Evolutionary conservation across 2,888 invertebrate genomes (phyloP).

Genomic region (Thymelicus sylvestris): DNA sequence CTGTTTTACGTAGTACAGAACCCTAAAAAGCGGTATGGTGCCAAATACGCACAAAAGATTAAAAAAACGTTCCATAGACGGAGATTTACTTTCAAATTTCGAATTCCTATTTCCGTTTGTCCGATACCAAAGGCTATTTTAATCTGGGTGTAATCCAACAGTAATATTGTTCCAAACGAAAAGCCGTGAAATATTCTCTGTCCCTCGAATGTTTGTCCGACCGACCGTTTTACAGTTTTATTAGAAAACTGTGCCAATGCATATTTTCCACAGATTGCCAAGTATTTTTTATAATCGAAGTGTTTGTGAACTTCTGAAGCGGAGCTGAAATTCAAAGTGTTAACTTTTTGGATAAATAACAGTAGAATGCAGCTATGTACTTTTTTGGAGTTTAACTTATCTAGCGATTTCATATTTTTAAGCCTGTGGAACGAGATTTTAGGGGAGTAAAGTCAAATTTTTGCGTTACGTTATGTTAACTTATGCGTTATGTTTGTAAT

Average conservation of each 20-base stretch:
- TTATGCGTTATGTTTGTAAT: no score
- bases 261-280: constrained; percentile 15
- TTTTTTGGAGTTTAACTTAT: no score
- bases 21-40: no score
- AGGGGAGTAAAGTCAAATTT: no score
- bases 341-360: not conserved
- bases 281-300: constrained; percentile 11
- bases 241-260: constrained; percentile 37
- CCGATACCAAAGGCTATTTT: constrained; percentile 28
- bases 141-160: constrained; percentile 36
- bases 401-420: no score
- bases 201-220: constrained; percentile 24
- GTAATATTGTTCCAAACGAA: constrained; percentile 30
- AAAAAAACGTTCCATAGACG: not conserved
- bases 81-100: constrained; percentile 14
- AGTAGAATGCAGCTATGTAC: no score
- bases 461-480: no score
- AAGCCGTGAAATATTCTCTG: constrained; percentile 24
- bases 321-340: not conserved
- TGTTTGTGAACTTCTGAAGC: not conserved
- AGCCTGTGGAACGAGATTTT: no score
- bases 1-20: no score
- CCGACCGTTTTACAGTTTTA: constrained; percentile 21
- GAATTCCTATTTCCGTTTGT: constrained; percentile 9
- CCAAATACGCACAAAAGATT: not conserved